phyloP scores from a whole-genome alignment of 2,113 vertebrate genomes.

The Cyrtonyx montezumae region DNA sequence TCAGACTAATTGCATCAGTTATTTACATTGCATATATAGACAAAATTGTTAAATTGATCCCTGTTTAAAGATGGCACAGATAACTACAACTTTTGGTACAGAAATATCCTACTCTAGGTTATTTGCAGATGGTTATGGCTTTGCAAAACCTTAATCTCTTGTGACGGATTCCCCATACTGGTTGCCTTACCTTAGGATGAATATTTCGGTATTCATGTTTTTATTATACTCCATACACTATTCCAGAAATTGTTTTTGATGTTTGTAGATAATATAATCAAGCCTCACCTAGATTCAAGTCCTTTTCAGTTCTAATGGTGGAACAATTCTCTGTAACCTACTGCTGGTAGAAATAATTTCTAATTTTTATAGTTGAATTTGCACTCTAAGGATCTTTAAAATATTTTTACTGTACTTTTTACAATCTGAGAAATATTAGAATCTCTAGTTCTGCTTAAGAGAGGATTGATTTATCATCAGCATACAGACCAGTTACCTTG shows the following conservation, averaged over 20 bases:
- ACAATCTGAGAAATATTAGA: neutral
- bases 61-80: neutral
- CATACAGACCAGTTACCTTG: neutral
- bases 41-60: neutral
- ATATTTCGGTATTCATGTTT: neutral
- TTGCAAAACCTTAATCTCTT: neutral
- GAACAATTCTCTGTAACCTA: neutral
- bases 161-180: neutral
- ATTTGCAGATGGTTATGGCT: neutral
- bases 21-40: neutral
- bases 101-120: neutral
- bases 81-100: neutral
- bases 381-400: neutral
- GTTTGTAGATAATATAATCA: neutral
- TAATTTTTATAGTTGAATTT: neutral
- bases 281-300: neutral
- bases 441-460: neutral
- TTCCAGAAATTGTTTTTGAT: neutral
- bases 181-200: neutral
- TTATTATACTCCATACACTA: rapidly evolving
- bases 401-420: neutral
- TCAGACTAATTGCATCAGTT: neutral
- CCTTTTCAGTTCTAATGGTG: neutral
- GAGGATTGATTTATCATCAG: neutral
- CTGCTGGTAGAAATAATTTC: neutral